Evolutionary conservation across 35 echinoderm and acorn worm species (phyloP), one percentile per base, ranked within the genome.

Genomic region (Ophioderma brevispina): DNA sequence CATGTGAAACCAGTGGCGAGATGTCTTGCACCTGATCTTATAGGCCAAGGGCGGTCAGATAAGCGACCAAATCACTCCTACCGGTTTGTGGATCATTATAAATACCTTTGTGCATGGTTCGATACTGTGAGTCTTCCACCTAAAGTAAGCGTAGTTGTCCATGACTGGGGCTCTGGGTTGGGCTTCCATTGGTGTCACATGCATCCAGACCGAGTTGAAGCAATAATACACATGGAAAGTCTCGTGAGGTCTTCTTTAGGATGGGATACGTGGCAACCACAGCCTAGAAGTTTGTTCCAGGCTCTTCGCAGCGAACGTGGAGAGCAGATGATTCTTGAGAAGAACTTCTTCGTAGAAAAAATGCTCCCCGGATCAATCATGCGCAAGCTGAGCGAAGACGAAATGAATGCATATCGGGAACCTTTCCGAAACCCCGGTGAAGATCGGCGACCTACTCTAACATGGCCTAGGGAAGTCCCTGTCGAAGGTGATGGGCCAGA

Each of bases 81-180:
- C 40, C 90, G 84, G 13, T 98, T 91, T 59, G 89, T 88, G 3
- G 96, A 98, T 42, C 96, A 98, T 35, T 98, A 94, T 81, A 80
- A 40, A 33, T 98, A 98, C 63, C 86, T 98, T n/a, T 94, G 84
- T 80, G 85, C 79, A 13, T 98, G 96, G 96, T 91, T 98, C 59
- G 89, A 98, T 5, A 80, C 92, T 39, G 64, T 98, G 6, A 91
- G 82, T 64, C 59, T 98, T 21, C 89, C 94, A 76, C 78, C 85
- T 3, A 98, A 94, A 80, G 92, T 98, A 14, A 87, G 76, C 19
- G 84, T 98, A 30, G 89, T 98, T 31, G 87, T 93, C n/a, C 92
- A 98, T 76, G 96, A 94, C 75, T 98, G 96, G 96, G 96, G 96
- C 15, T 98, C 96, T 18, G 96, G 80, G 0, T 86, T 98, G n/a